Base-by-base conservation (phyloP, 2,888 invertebrate species). In the Urechis unicinctus region DNA sequence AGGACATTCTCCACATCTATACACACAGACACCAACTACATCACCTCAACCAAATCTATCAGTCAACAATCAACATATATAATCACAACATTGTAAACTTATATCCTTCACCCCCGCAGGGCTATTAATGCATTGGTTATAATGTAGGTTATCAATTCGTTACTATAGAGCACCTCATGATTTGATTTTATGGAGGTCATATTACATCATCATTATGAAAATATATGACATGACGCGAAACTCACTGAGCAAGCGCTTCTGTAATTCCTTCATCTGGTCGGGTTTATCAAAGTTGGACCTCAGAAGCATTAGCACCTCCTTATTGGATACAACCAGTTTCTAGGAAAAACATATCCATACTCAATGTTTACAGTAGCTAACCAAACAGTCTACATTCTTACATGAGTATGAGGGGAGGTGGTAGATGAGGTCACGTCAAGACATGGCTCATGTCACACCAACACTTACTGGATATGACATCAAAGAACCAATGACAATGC, bases 201-300 rank as follows among this genome's bases (percentile, higher is more conserved):
- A n/a, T n/a, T n/a, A n/a, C n/a, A n/a, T n/a, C n/a, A n/a, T n/a
- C n/a, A n/a, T n/a, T n/a, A n/a, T n/a, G n/a, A n/a, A n/a, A n/a
- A n/a, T n/a, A n/a, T n/a, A n/a, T n/a, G n/a, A n/a, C n/a, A n/a
- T n/a, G n/a, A 36, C 9, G 17, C 17, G 17, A 36, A 9, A 36
- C 75, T 73, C 67, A 80, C 79, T 88, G 68, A 89, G 88, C 53
- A 97, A 79, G 69, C 68, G 71, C 45, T 65, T 67, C 68, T 91
- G 91, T 65, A 97, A 89, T 69, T 97, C 96, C 74, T 91, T 91
- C 96, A 98, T 97, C 41, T 91, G 87, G 68, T 97, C 96, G 0
- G 97, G 96, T 73, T 98, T 96, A 76, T 99, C 98, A 74, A 96
- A 99, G 78, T 93, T 95, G 1, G 95, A 94, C 67, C 98, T 83